Evolutionary conservation across 2,113 vertebrate species (phyloP).

Genomic region (Procapra przewalskii): DNA sequence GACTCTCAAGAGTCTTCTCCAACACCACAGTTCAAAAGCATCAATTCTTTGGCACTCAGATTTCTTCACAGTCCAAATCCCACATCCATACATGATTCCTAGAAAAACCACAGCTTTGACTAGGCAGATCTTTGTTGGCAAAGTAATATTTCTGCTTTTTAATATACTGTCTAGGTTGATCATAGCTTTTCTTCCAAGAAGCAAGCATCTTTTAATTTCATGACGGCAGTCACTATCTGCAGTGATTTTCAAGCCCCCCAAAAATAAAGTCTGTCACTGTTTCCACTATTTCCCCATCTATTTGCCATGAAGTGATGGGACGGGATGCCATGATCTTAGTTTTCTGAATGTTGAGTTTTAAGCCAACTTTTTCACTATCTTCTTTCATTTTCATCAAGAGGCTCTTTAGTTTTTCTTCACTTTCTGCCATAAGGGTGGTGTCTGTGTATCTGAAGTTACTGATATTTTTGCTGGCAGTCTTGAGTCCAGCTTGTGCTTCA

Average conservation of each 20-base stretch:
- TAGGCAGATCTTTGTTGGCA: background rate
- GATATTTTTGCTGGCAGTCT: background rate
- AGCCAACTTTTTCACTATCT: background rate
- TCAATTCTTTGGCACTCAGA: background rate
- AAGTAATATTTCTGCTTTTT: background rate
- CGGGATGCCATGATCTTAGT: background rate
- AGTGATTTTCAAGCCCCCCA: fast-evolving
- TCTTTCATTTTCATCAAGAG: background rate
- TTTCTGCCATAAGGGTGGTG: background rate
- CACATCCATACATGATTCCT: background rate
- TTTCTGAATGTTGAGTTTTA: background rate
- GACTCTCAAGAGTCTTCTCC: background rate
- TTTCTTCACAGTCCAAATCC: background rate
- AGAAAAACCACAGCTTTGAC: background rate
- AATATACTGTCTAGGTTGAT: background rate
- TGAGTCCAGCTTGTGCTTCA: background rate
- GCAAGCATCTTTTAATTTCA: background rate
- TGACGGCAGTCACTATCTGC: background rate
- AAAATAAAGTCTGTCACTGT: background rate
- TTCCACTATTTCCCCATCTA: background rate
- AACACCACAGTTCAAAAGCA: background rate
- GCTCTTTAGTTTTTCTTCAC: background rate
- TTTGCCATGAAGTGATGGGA: background rate
- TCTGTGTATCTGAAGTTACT: background rate
- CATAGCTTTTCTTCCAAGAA: background rate